These are phyloP conservation scores for Caenorhabditis sp. DNA, from an alignment of 2,888 invertebrate species.

Conservation along the genomic window DNA sequence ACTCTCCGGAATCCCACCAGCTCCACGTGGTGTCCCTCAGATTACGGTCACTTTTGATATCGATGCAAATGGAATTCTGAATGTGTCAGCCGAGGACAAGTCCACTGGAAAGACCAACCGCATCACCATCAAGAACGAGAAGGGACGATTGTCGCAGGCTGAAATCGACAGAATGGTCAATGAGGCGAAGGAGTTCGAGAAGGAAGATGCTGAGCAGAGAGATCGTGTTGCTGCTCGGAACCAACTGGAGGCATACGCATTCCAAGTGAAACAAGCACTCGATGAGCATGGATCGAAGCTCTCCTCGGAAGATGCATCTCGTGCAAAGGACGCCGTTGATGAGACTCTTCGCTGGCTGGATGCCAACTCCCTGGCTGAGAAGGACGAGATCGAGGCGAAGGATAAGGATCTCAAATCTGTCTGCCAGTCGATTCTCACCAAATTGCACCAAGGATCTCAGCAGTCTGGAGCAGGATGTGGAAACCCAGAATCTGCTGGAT, in stretches of 20 bases:
- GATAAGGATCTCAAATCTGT: not conserved
- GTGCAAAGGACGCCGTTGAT: conserved; percentile 91
- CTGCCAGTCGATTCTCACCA: conserved; percentile 1
- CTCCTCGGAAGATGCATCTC: conserved; percentile 90
- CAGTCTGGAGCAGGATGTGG: conserved; percentile 61
- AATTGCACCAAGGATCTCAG: conserved; percentile 7
- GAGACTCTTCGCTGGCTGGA: conserved; percentile 90
- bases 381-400: not conserved
- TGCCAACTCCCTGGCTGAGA: conserved; percentile 88
- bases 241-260: conserved; percentile 90
- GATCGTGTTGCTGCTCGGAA: conserved; percentile 84
- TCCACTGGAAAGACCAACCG: not conserved
- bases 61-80: conserved; percentile 9
- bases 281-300: conserved; percentile 89
- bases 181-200: not conserved
- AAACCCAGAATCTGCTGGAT: conserved; percentile 53
- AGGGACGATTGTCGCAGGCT: conserved; percentile 9
- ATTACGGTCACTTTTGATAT: conserved; percentile 8
- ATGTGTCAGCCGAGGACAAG: not conserved
- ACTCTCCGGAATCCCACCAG: conserved; percentile 8
- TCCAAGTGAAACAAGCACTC: conserved; percentile 76
- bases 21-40: conserved; percentile 1
- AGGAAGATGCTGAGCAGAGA: conserved; percentile 6
- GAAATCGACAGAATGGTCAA: conserved; percentile 12
- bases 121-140: conserved; percentile 5